phyloP scores from a whole-genome alignment of 2,888 invertebrate genomes.

The Sthenelais limicola region DNA sequence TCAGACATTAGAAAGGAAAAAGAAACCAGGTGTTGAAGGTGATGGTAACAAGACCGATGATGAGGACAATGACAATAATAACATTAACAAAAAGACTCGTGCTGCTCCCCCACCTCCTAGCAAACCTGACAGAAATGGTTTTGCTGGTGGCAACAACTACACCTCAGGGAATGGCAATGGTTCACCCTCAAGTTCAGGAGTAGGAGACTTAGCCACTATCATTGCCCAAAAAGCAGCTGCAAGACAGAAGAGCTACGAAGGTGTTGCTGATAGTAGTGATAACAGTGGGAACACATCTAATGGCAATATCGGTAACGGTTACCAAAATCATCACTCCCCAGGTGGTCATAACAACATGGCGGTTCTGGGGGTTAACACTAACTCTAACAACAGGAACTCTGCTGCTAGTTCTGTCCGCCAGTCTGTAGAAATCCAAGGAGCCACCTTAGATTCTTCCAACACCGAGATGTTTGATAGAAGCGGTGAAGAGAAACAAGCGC shows the following conservation, averaged over 20 bases:
- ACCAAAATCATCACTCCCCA: too few relatives aligned
- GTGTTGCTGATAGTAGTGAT: conserved; percentile 18
- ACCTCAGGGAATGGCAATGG: too few relatives aligned
- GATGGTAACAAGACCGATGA: background rate
- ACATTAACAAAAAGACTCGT: background rate
- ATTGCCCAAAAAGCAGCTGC: conserved; percentile 44
- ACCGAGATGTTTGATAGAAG: conserved; percentile 15
- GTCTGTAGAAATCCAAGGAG: conserved; percentile 30
- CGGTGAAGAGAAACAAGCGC: background rate
- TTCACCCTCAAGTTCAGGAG: background rate
- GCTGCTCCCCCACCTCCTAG: conserved; percentile 20
- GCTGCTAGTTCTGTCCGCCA: background rate
- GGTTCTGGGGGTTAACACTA: conserved; percentile 16
- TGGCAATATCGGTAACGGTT: conserved; percentile 32
- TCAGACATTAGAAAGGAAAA: conserved; percentile 35
- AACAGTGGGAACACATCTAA: conserved; percentile 32
- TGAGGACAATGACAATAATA: conserved; percentile 2
- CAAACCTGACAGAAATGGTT: background rate
- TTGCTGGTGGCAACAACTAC: background rate
- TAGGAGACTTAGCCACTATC: conserved; percentile 43
- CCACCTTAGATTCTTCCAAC: conserved; percentile 37
- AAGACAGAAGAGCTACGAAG: conserved; percentile 38
- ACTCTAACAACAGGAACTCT: conserved; percentile 23
- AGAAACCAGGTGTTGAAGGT: background rate
- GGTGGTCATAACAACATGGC: conserved; percentile 7